These are phyloP conservation scores for Crepidodera aurea DNA, from an alignment of 2,888 invertebrate genomes.

Conservation along the genomic window DNA sequence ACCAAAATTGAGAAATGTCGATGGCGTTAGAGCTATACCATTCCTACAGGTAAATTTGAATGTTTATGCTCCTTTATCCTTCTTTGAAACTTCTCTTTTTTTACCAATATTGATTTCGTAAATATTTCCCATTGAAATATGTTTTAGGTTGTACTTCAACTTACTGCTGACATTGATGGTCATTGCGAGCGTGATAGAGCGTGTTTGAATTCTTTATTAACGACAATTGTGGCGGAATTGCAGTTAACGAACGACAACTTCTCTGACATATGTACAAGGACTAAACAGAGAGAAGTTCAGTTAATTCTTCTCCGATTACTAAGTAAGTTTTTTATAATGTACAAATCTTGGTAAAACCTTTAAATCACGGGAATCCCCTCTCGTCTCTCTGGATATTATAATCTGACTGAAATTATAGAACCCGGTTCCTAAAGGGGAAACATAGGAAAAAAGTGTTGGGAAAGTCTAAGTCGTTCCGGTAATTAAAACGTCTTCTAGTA, in stretches of 20 bases:
- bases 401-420: too few relatives aligned
- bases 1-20: slow-evolving; percentile 76
- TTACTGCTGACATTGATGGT: slow-evolving; percentile 88
- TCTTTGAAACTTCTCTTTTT: background rate
- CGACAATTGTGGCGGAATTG: slow-evolving; percentile 75
- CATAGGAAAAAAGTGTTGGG: too few relatives aligned
- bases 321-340: slow-evolving; percentile 77
- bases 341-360: too few relatives aligned
- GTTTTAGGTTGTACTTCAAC: slow-evolving; percentile 81
- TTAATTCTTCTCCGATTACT: slow-evolving; percentile 87
- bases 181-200: slow-evolving; percentile 81
- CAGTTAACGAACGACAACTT: slow-evolving; percentile 70
- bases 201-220: slow-evolving; percentile 79
- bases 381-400: too few relatives aligned
- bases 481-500: too few relatives aligned
- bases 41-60: slow-evolving; percentile 73
- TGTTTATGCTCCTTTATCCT: too few relatives aligned
- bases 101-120: background rate
- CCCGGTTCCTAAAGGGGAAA: too few relatives aligned
- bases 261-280: slow-evolving; percentile 69
- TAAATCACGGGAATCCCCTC: too few relatives aligned
- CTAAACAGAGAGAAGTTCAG: slow-evolving; percentile 83
- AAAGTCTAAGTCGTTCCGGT: too few relatives aligned
- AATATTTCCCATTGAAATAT: background rate
- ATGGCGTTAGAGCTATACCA: slow-evolving; percentile 88